Evolutionary conservation across 2,888 invertebrate genomes (phyloP), one percentile per base, ranked within the genome.

Genomic region (Archips crataeganus): DNA sequence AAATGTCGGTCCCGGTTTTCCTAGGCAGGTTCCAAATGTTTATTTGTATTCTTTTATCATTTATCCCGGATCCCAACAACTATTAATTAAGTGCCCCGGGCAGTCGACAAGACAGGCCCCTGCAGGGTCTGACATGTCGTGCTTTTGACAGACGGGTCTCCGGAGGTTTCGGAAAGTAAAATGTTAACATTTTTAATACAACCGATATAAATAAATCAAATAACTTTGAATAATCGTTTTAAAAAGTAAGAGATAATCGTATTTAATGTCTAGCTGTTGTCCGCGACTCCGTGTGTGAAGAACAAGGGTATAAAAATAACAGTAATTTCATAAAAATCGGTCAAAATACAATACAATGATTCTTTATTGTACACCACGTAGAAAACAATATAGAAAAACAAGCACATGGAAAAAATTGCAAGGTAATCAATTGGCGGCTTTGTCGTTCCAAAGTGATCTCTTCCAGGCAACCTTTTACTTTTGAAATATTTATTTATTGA

Each of bases 71-170:
- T 79, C 82, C 79, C 77, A 85, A 79, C 84, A 87, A 90, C 90
- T 91, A 92, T 93, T 92, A 92, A 91, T 92, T 92, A 92, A 85
- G 88, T 85, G 87, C 89, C 89, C 79, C 84, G 85, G 87, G 89
- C 87, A 81, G 77, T 81, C 78, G 81, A 82, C 85, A 87, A 90
- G 91, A 91, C 90, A 90, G 91, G 91, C 89, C 83, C 81, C 82
- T 79, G 80, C 76, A 63, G 67, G 63, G 49, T 42, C 73, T 63
- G 73, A 69, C 73, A 69, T 73, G 68, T 68, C 63, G 72, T 73
- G 73, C 15, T 73, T 68, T 59, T 69, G 73, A 73, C 73, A 73
- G 73, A 69, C 68, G 63, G 68, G 47, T 32, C 65, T 57, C 49
- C 63, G 15, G 39, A 51, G 54, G 39, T 64, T 64, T 59, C 59